Conservation (phyloP, 2,113 vertebrate genomes). For the Fulica atra region DNA sequence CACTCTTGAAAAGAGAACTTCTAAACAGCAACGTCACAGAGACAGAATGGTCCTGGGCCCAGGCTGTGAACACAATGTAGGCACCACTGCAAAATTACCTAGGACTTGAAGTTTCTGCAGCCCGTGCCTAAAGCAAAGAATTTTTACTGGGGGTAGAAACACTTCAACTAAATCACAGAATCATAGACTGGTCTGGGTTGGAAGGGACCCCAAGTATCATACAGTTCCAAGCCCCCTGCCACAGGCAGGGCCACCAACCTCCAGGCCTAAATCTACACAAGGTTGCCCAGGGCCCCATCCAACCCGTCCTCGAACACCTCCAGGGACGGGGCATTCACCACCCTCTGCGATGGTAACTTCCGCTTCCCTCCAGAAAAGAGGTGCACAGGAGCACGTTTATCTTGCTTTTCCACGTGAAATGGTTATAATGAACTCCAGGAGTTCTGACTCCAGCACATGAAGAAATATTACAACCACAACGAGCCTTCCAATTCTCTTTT, state of each 20-base stretch:
- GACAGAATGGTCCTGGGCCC: not conserved
- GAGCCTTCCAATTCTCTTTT: not conserved
- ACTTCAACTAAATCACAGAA: not conserved
- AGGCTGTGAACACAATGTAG: not conserved
- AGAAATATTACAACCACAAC: not conserved
- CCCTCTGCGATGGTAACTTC: not conserved
- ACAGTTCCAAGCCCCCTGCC: too few relatives aligned
- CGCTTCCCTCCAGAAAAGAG: not conserved
- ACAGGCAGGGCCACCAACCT: too few relatives aligned
- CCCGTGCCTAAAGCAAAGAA: not conserved
- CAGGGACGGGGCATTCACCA: too few relatives aligned
- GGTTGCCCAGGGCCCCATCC: too few relatives aligned
- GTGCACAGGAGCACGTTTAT: not conserved
- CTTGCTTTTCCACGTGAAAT: accelerated
- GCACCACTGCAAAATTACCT: not conserved
- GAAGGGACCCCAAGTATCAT: too few relatives aligned
- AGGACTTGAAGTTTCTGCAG: not conserved
- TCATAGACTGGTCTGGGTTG: too few relatives aligned
- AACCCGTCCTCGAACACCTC: too few relatives aligned
- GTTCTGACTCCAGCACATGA: not conserved
- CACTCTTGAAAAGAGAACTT: not conserved
- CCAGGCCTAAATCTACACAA: too few relatives aligned
- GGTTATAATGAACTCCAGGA: not conserved
- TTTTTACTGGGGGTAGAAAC: not conserved
- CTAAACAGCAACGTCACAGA: not conserved